Evolutionary conservation across 2,113 vertebrate species (phyloP), one percentile per base, ranked within the genome.

Genomic region (Apistogramma diplotaenia): DNA sequence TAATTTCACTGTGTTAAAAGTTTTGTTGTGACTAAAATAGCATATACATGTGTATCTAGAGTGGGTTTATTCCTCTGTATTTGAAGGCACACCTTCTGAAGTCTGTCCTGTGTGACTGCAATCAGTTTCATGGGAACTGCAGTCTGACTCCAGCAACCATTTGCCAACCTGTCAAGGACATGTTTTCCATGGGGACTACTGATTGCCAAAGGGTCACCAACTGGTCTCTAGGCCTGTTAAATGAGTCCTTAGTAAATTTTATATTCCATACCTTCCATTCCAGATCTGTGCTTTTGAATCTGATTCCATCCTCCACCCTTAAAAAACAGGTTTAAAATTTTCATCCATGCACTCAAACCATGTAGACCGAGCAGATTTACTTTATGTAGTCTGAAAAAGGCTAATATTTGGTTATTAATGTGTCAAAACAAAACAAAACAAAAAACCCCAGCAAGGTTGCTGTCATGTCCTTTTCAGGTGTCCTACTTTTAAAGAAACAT

Each of bases 1-100:
- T 84, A 87, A 90, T 92, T 90, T 89, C 43, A n/a, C 25, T 70
- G 25, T 21, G 25, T 31, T 70, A 70, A 70, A 70, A 70, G 40
- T 49, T 49, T 70, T 29, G 40, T 29, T 67, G 40, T 29, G 23
- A 40, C 37, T 67, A 46, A 67, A 70, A 4, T 25, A 70, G 19
- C 5, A 8, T n/a, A 53, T 9, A n/a, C 8, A 19, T 18, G 2
- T 18, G 2, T 5, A 18, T n/a, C 3, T 53, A n/a, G 35, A 25
- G 16, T 23, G 43, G 18, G 27, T 43, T 65, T 65, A 46, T 65
- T 43, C 8, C 21, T 46, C 35, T 46, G 21, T 18, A 27, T 27
- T 46, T 65, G 61, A 65, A 46, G 37, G 61, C 4, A 46, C 61
- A 67, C 15, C 37, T 18, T 23, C 61, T 65, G 37, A 37, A 65